Evolutionary conservation across 2,888 invertebrate genomes (phyloP).

Genomic region (Leptopilina myrica): DNA sequence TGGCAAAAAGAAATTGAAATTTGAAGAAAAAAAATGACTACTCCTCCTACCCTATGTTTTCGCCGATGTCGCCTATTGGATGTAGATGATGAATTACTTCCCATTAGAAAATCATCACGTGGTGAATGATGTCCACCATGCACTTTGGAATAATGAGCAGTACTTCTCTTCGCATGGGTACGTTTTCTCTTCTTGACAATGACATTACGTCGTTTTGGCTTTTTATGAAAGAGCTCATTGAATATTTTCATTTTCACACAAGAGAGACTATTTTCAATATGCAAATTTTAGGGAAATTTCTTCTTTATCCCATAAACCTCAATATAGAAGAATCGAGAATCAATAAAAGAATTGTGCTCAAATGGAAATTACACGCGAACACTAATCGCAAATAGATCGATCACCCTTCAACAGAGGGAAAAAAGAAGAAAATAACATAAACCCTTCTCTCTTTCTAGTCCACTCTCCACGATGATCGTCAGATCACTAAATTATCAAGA

Average conservation of each 20-base stretch:
- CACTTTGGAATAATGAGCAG: conserved; percentile 48
- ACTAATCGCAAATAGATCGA: conserved; percentile 12
- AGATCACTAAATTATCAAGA: conserved; percentile 56
- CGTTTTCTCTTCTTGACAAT: conserved; percentile 43
- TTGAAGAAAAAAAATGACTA: neutral
- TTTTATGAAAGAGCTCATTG: conserved; percentile 58
- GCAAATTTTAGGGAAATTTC: neutral
- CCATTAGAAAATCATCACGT: conserved; percentile 64
- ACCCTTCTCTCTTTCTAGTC: conserved; percentile 42
- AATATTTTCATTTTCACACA: conserved; percentile 61
- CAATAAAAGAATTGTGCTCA: too few species aligned
- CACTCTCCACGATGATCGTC: conserved; percentile 57
- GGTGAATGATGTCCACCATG: conserved; percentile 60
- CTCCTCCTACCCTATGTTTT: conserved; percentile 63
- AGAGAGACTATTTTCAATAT: neutral
- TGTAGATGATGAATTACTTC: conserved; percentile 54
- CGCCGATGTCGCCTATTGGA: conserved; percentile 60
- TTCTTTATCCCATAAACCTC: too few species aligned
- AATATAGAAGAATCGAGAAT: too few species aligned
- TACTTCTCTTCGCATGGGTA: conserved; percentile 46
- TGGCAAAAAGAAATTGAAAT: neutral
- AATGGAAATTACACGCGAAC: neutral
- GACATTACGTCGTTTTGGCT: conserved; percentile 52
- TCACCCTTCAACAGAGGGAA: neutral
- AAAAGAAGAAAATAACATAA: too few species aligned